phyloP scores from a whole-genome alignment of 2,113 vertebrate species.

The Salvelinus alpinus region DNA sequence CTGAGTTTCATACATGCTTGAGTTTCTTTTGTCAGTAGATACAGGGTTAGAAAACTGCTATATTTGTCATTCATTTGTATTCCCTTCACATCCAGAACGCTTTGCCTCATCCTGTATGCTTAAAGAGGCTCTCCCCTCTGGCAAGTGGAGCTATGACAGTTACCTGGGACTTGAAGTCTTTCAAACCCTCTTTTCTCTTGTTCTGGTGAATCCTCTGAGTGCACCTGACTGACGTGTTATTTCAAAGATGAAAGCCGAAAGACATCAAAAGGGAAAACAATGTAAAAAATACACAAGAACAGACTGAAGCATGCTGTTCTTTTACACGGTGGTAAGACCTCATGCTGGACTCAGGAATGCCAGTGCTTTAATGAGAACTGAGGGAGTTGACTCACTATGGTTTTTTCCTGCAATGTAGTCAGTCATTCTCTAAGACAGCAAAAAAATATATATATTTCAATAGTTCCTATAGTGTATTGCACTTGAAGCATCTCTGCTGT shows the following conservation, averaged over 20 bases:
- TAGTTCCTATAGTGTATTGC: not conserved
- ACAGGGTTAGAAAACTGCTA: constrained; percentile 6
- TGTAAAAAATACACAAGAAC: constrained; percentile 25
- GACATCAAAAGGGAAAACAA: not conserved
- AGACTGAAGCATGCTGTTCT: constrained; percentile 38
- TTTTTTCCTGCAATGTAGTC: not conserved
- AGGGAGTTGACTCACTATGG: not conserved
- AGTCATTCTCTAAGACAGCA: not conserved
- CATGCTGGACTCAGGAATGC: not conserved
- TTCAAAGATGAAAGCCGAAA: constrained; percentile 60
- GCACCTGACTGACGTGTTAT: constrained; percentile 66
- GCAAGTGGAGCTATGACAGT: constrained; percentile 68
- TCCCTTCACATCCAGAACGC: constrained; percentile 51
- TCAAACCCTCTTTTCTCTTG: constrained; percentile 41
- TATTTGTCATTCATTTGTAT: constrained; percentile 68
- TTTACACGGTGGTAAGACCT: not conserved
- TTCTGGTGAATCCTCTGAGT: constrained; percentile 56
- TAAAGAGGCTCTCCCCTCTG: constrained; percentile 72
- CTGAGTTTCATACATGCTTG: not conserved
- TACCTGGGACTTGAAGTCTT: constrained; percentile 67
- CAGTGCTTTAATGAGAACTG: not conserved
- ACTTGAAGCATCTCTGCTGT: constrained; percentile 21
- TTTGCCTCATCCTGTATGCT: constrained; percentile 67
- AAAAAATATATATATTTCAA: not conserved
- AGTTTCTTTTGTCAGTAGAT: constrained; percentile 11